Conservation (phyloP, 2,797 vertebrate genomes). For the Chaunax sp. region DNA sequence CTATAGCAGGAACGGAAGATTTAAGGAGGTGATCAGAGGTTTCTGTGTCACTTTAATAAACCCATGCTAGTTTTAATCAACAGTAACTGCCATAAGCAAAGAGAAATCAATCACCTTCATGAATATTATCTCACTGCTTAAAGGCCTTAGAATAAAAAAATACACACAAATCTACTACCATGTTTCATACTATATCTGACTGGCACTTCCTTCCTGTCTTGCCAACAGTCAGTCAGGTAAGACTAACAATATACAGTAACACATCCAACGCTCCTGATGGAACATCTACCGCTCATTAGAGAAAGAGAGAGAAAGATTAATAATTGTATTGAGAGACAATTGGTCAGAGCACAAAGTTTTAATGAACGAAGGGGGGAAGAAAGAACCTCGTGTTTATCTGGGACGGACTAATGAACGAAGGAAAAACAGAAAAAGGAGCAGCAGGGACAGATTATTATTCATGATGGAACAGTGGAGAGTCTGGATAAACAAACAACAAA, state of each 20-base stretch:
- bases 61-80: not conserved
- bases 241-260: constrained; percentile 26
- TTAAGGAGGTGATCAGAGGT: not conserved
- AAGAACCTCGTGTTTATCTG: constrained; percentile 36
- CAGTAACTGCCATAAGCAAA: not conserved
- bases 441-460: constrained; percentile 62
- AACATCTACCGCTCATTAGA: constrained; percentile 39
- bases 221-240: constrained; percentile 17
- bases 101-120: too few species aligned
- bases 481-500: constrained; percentile 74
- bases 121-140: not conserved
- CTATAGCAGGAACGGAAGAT: not conserved
- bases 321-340: constrained; percentile 21
- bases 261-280: constrained; percentile 26
- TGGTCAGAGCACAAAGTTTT: constrained; percentile 27
- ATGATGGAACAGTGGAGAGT: constrained; percentile 73
- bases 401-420: constrained; percentile 51
- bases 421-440: constrained; percentile 49
- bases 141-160: not conserved
- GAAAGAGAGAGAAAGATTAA: constrained; percentile 35
- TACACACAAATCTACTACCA: not conserved
- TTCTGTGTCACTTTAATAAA: not conserved
- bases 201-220: constrained; percentile 5
- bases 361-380: constrained; percentile 2
- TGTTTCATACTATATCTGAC: not conserved